Evolutionary conservation across 2,797 vertebrate genomes (phyloP).

Genomic region (Eulemur mongoz): DNA sequence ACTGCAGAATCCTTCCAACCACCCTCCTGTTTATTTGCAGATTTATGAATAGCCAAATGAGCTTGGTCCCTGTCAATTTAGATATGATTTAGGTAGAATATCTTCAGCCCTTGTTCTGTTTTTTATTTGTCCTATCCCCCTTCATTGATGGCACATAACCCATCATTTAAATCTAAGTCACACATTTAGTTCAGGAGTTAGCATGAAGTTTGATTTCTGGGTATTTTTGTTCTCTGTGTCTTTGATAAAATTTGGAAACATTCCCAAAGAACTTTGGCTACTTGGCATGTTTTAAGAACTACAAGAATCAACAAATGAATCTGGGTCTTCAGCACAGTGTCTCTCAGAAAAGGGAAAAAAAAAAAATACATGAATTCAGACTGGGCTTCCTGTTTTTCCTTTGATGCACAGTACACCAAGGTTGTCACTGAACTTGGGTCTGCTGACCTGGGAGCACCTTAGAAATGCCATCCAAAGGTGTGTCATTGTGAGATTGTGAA

Average conservation of each 20-base stretch:
- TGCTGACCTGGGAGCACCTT: not conserved
- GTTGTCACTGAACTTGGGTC: not conserved
- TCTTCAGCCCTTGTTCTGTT: not conserved
- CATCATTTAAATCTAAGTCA: not conserved
- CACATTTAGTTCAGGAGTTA: not conserved
- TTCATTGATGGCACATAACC: not conserved
- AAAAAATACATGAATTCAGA: not conserved
- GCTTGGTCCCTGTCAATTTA: not conserved
- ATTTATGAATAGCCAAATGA: not conserved
- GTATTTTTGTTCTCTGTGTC: not conserved
- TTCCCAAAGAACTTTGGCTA: not conserved
- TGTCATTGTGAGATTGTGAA: not conserved
- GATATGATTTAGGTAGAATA: not conserved
- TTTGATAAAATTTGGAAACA: slow-evolving; percentile 22
- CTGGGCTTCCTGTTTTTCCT: not conserved
- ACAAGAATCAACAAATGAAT: not conserved
- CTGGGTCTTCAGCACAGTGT: not conserved
- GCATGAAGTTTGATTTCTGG: slow-evolving; percentile 8
- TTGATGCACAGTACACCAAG: not conserved
- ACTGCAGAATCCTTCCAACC: not conserved
- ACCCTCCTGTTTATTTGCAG: not conserved
- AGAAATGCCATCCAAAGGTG: not conserved
- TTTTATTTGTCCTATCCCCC: not conserved
- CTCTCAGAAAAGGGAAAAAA: not conserved
- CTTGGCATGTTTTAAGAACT: not conserved